Evolutionary conservation across 2,113 vertebrate genomes (phyloP).

Genomic region (Etheostoma spectabile): DNA sequence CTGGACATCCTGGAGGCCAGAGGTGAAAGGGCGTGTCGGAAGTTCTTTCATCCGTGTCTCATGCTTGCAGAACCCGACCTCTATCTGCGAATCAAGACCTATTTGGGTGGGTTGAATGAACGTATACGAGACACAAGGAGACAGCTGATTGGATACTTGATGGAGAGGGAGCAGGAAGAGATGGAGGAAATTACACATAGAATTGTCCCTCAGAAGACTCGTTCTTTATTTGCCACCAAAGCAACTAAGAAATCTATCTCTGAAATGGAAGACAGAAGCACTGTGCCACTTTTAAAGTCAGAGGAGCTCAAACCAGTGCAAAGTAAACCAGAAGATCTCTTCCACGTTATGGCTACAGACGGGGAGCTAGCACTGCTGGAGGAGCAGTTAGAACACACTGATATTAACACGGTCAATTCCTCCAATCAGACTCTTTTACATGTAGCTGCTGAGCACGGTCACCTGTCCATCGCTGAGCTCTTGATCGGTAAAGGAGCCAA

Average conservation of each 20-base stretch:
- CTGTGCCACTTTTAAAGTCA: constrained; percentile 26
- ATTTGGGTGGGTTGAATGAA: constrained; percentile 78
- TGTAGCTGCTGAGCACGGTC: constrained; percentile 78
- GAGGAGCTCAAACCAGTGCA: constrained; percentile 30
- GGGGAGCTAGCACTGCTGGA: constrained; percentile 69
- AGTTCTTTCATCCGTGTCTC: constrained; percentile 89
- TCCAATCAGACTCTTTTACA: constrained; percentile 82
- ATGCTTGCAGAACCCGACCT: constrained; percentile 85
- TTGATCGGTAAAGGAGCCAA: constrained; percentile 82
- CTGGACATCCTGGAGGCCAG: constrained; percentile 84
- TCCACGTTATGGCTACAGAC: constrained; percentile 70
- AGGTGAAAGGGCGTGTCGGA: constrained; percentile 86
- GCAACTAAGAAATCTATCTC: constrained; percentile 7
- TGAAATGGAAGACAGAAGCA: constrained; percentile 12
- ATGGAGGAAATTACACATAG: constrained; percentile 29
- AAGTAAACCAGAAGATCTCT: constrained; percentile 40
- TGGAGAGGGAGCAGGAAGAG: constrained; percentile 82
- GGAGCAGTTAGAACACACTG: constrained; percentile 61
- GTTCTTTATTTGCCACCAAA: constrained; percentile 11
- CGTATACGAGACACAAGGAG: constrained; percentile 82
- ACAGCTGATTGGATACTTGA: constrained; percentile 86
- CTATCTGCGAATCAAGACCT: constrained; percentile 81
- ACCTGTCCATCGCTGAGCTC: constrained; percentile 71
- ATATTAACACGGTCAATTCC: constrained; percentile 65
- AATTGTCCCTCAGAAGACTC: background rate